A percentile compares a stretch with the other conserved stretches of the same genome.
Evolutionary conservation across 2,113 vertebrate genomes (phyloP).

Genomic region (Bagarius yarrelli): DNA sequence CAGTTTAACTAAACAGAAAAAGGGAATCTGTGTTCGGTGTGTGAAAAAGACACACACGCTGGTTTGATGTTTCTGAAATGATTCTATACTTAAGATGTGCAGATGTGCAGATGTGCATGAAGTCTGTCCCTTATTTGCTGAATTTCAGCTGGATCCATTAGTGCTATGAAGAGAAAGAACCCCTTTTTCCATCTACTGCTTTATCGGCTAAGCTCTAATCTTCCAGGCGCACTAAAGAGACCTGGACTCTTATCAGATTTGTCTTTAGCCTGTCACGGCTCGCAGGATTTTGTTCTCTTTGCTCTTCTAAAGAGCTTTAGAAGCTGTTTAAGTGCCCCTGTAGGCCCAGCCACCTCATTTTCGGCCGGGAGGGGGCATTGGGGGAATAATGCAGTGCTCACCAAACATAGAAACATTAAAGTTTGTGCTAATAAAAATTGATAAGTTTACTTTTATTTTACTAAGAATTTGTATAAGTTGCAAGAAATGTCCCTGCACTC

Average conservation of each 20-base stretch:
- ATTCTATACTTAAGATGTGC: background rate
- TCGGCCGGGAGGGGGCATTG: too few relatives aligned
- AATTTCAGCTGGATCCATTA: constrained; percentile 20
- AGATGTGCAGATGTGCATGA: background rate
- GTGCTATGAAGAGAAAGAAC: background rate
- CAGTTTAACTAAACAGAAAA: background rate
- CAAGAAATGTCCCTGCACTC: too few relatives aligned
- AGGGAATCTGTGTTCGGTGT: background rate
- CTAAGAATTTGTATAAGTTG: too few relatives aligned
- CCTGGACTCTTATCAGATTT: constrained; percentile 61
- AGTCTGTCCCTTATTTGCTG: too few relatives aligned
- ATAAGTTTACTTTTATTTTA: background rate
- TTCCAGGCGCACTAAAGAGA: constrained; percentile 32
- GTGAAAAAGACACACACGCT: background rate
- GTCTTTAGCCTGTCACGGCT: constrained; percentile 47
- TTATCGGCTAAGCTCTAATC: constrained; percentile 34
- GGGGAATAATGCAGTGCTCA: constrained; percentile 35
- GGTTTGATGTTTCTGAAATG: background rate
- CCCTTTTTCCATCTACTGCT: background rate
- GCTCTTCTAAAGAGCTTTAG: constrained; percentile 59
- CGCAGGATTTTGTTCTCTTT: constrained; percentile 49
- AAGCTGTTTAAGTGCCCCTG: constrained; percentile 50
- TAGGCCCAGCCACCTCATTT: constrained; percentile 31
- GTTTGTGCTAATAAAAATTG: background rate
- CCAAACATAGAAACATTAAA: constrained; percentile 13